phyloP scores from a whole-genome alignment of 2,888 invertebrate species.

The Sarcophaga carnaria region DNA sequence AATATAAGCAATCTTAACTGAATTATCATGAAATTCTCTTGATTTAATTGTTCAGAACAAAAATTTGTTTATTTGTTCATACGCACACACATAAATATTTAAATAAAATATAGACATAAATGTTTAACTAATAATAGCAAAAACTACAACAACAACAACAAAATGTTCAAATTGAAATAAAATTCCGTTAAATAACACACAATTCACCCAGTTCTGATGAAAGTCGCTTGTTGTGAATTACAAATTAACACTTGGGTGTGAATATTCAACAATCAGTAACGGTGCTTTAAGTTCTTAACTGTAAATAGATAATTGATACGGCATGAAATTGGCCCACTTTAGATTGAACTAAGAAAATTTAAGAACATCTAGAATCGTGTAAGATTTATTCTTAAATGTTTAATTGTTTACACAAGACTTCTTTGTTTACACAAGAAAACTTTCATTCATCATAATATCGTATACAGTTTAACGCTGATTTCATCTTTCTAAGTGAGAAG shows the following conservation, averaged over 20 bases:
- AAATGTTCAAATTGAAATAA: neutral
- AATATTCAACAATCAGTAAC: slow-evolving; percentile 14
- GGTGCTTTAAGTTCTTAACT: slow-evolving; percentile 28
- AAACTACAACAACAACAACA: neutral
- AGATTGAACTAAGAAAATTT: neutral
- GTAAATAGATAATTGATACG: slow-evolving; percentile 33
- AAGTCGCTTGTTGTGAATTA: slow-evolving; percentile 5
- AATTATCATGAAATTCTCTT: no score
- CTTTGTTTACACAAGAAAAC: no score
- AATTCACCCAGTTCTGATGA: neutral
- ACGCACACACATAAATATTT: no score
- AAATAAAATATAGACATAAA: neutral
- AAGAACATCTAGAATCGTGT: neutral
- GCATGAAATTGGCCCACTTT: slow-evolving; percentile 53
- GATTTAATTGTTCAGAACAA: neutral
- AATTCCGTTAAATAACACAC: slow-evolving; percentile 24
- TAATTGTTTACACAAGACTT: no score
- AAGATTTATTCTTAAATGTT: neutral
- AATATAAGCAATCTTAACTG: no score
- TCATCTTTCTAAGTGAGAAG: no score
- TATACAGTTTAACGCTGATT: no score
- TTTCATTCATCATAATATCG: no score
- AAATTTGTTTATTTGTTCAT: neutral
- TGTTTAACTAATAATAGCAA: no score
- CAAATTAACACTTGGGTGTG: slow-evolving; percentile 53